phyloP scores from a whole-genome alignment of 2,113 vertebrate species.

The Leucopternis melanops region DNA sequence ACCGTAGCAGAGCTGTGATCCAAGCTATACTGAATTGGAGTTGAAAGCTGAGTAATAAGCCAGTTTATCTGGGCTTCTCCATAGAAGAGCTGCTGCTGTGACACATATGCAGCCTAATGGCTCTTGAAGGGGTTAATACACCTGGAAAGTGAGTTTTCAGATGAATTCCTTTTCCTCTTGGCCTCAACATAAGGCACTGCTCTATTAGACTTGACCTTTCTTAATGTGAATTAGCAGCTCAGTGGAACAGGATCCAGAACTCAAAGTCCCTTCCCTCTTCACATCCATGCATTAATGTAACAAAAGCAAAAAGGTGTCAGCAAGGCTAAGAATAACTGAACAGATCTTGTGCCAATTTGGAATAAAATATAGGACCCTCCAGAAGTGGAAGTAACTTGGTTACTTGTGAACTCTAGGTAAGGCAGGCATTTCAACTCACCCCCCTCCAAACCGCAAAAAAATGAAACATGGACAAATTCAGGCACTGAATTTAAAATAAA shows the following conservation, averaged over 20 bases:
- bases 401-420: slow-evolving; percentile 46
- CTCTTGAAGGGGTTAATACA: slow-evolving; percentile 49
- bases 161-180: slow-evolving; percentile 51
- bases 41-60: slow-evolving; percentile 10
- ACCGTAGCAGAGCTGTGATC: not conserved
- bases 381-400: slow-evolving; percentile 51
- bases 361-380: slow-evolving; percentile 58
- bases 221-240: slow-evolving; percentile 55
- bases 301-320: slow-evolving; percentile 65
- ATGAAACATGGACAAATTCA: not conserved
- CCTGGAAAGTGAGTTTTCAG: slow-evolving; percentile 43
- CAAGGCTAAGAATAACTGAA: slow-evolving; percentile 65
- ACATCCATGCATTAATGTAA: slow-evolving; percentile 57
- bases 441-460: slow-evolving; percentile 24
- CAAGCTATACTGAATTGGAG: not conserved
- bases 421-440: slow-evolving; percentile 21
- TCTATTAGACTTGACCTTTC: slow-evolving; percentile 61
- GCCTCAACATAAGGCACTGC: slow-evolving; percentile 47
- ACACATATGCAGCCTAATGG: not conserved
- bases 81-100: not conserved
- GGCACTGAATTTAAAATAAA: slow-evolving; percentile 18
- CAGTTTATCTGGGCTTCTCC: slow-evolving; percentile 15
- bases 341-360: slow-evolving; percentile 58
- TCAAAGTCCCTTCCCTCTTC: slow-evolving; percentile 43
- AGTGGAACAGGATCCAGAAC: slow-evolving; percentile 50